phyloP scores from a whole-genome alignment of 2,797 vertebrate genomes.

The Anguilla megastoma region DNA sequence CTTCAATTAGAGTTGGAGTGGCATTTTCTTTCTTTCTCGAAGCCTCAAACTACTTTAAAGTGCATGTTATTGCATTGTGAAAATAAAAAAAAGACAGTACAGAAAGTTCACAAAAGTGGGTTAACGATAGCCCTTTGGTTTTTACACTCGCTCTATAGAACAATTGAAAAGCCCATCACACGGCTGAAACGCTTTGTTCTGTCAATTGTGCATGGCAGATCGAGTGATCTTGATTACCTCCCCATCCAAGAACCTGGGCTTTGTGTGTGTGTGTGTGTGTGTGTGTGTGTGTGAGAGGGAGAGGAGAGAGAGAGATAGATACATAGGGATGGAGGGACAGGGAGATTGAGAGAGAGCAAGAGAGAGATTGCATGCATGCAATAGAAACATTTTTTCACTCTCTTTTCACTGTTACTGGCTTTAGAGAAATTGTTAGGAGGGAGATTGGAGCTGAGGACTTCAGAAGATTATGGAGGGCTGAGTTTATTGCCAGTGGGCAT shows the following conservation, averaged over 20 bases:
- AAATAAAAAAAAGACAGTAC: slow-evolving; percentile 18
- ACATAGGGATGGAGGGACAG: neutral
- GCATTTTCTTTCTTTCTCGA: neutral
- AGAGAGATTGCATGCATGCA: slow-evolving; percentile 23
- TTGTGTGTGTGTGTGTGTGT: neutral
- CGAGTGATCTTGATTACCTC: slow-evolving; percentile 20
- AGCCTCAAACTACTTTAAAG: neutral
- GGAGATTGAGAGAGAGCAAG: neutral
- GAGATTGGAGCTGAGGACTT: slow-evolving; percentile 63
- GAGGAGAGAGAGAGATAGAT: neutral
- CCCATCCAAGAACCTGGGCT: slow-evolving; percentile 3
- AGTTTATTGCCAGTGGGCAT: slow-evolving; percentile 66
- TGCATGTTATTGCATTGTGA: slow-evolving; percentile 10
- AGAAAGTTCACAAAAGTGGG: slow-evolving; percentile 53
- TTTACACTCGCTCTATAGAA: slow-evolving; percentile 54
- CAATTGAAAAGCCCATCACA: slow-evolving; percentile 23
- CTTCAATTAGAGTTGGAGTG: neutral
- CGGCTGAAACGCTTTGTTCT: slow-evolving; percentile 25
- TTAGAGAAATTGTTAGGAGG: slow-evolving; percentile 54
- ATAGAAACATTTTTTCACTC: slow-evolving; percentile 38
- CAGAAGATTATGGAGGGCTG: slow-evolving; percentile 59
- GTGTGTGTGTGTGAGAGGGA: neutral
- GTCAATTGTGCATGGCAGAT: slow-evolving; percentile 19
- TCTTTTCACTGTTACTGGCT: slow-evolving; percentile 23
- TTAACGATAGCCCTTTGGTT: slow-evolving; percentile 53